Base-by-base conservation (phyloP, 1,140 invertebrate genomes). In the Diploscapter pachys region DNA sequence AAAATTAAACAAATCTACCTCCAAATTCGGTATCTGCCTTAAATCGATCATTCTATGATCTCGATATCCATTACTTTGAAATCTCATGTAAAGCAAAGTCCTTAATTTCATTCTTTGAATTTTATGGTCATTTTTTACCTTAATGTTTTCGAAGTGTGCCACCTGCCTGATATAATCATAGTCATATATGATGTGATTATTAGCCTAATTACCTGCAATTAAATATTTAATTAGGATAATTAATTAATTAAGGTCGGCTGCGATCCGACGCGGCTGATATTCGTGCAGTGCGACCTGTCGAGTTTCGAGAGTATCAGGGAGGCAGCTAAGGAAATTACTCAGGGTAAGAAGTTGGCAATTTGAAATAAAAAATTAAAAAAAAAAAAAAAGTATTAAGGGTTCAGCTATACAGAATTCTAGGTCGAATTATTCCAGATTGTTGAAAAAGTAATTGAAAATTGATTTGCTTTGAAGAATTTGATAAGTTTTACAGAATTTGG, bases 221-320 rank as follows among this genome's bases (percentile, higher is more conserved):
- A 9, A 65, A 11, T 48, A 13, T 65, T 65, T 11, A 65, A 11
- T 48, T 59, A 11, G 9, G 48, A 65, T 65, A 9, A 11, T 9
- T 11, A 57, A 63, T 59, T 59, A 59, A 11, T 2, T 13, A 11
- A 59, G 57, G 57, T 55, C 50, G 71, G 71, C 49, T 72, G 71
- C 50, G 71, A 72, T 48, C 61, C 59, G 31, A 63, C 71, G 31
- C 71, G 71, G 56, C 71, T 72, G 11, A 54, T 59, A 8, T 72
- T 72, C 62, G 61, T 72, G n/a, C 54, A 72, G 65, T 72, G 71
- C 6, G 71, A 72, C 56, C 53, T 72, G 59, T 59, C 71, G 11
- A 57, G 65, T 8, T 72, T 72, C 49, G 71, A 63, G 56, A 53
- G 11, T 13, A 57, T 72, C 13, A 52, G 71, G 5, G 54, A 57